phyloP scores from a whole-genome alignment of 2,888 invertebrate genomes.

The Pristionchus arcanus region DNA sequence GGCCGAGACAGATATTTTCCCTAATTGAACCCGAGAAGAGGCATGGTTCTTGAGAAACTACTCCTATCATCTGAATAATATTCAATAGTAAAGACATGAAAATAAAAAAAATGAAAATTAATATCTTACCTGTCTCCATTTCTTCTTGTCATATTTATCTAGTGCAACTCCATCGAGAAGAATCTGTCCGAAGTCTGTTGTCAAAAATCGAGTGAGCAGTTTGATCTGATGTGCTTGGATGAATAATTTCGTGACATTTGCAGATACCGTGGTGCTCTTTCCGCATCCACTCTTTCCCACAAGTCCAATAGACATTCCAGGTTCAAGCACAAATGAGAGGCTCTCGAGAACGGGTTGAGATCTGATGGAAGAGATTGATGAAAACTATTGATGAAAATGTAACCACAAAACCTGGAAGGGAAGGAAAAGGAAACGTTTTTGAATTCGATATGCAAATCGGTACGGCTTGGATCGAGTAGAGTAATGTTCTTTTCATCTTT shows the following conservation, averaged over 20 bases:
- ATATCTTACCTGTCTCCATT: neutral
- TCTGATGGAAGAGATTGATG: neutral
- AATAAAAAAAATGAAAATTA: no score
- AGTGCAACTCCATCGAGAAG: neutral
- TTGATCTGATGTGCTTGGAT: conserved; percentile 4
- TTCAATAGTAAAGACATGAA: no score
- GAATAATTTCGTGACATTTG: neutral
- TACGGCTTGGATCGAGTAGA: neutral
- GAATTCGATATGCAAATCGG: conserved; percentile 28
- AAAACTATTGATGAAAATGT: neutral
- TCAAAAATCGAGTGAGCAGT: conserved; percentile 40
- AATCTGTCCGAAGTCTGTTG: neutral
- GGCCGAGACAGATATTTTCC: conserved; percentile 49
- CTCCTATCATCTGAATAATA: conserved; percentile 28
- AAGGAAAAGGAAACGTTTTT: conserved; percentile 3
- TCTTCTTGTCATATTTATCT: conserved; percentile 4
- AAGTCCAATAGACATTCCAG: neutral
- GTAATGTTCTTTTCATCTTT: neutral
- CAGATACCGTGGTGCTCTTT: conserved; percentile 39
- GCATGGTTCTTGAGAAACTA: conserved; percentile 47
- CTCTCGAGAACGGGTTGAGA: neutral
- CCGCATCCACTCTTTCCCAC: conserved; percentile 52
- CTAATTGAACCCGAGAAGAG: conserved; percentile 32
- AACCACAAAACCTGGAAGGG: neutral
- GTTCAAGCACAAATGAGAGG: conserved; percentile 9